Percentiles rank a stretch among this genome's conserved stretches.
Conservation (phyloP, 2,113 vertebrate species). For the Sphaerodactylus townsendi region DNA sequence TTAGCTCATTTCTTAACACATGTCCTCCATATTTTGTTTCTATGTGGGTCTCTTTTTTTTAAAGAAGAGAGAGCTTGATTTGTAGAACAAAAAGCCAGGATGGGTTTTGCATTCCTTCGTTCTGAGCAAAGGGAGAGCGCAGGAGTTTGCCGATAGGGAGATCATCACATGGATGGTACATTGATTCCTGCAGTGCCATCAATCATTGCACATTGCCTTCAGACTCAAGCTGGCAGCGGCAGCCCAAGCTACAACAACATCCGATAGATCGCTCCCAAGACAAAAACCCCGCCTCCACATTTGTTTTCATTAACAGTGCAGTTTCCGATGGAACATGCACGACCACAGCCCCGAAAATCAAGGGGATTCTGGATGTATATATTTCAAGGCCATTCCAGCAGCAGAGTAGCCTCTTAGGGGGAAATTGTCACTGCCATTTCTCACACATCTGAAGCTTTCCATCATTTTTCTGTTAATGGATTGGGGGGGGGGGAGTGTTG, state of each 20-base stretch:
- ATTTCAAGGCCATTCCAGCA: rapidly evolving
- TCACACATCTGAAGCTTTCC: rapidly evolving
- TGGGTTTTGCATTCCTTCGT: not conserved
- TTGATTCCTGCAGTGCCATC: slow-evolving; percentile 63
- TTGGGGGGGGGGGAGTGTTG: not conserved
- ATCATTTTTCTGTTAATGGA: not conserved
- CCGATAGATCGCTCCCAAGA: not conserved
- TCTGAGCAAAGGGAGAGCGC: not conserved
- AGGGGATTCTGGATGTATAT: rapidly evolving
- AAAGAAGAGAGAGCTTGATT: not conserved
- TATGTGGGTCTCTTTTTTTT: not conserved
- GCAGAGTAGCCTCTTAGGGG: not conserved
- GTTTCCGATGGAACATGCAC: not conserved
- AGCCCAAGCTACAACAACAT: slow-evolving; percentile 18
- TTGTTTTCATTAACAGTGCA: not conserved
- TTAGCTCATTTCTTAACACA: slow-evolving; percentile 7
- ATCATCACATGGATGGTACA: slow-evolving; percentile 37
- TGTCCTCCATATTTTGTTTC: not conserved
- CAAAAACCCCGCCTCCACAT: rapidly evolving
- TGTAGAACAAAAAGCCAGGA: not conserved
- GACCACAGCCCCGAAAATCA: not conserved
- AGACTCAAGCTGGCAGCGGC: slow-evolving; percentile 11
- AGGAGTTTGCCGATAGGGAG: slow-evolving; percentile 18
- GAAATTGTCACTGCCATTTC: not conserved
- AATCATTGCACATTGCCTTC: slow-evolving; percentile 45